Evolutionary conservation across 2,113 vertebrate species (phyloP), one percentile per base, ranked within the genome.

Genomic region (Sander lucioperca): DNA sequence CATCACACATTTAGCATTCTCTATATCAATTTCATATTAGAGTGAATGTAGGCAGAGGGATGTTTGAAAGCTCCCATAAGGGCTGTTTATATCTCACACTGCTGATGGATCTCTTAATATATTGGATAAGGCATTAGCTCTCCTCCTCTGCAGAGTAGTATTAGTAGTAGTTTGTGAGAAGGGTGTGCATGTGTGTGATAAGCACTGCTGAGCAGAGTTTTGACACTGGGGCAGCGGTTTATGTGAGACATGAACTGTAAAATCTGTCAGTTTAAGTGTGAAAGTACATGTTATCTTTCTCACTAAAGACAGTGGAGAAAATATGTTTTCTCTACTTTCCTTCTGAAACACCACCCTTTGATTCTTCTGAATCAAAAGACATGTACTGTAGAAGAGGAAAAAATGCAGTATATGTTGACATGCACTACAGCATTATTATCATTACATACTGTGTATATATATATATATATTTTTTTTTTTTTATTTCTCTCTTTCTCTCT

Each of bases 61-160:
- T 16, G 39, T 62, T 50, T 79, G 16, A 78, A 56, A n/a, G 75
- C 39, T 77, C 74, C 68, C 69, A 39, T 12, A 12, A 67, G 75
- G 54, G 7, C 54, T 51, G 45, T 73, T 78, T 67, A 33, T 73
- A 53, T 47, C 33, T 56, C 62, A 56, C 33, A 36, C 30, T 16
- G 62, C 53, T 78, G 75, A 74, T 54, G 45, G 63, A 63, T 63
- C 36, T 56, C 54, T 76, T 6, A 47, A 25, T 77, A 3, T 33
- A 47, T 47, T 47, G 18, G 36, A 76, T 3, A 61, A 54, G 73
- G 30, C 21, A 3, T 1, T 54, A 19, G 33, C 33, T 5, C 65
- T 62, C 57, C 50, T 77, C 36, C 21, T 21, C 36, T 73, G 23
- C 62, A 74, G 54, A 68, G 21, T 7, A 16, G 8, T 39, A 36